Evolutionary conservation across 2,888 invertebrate species (phyloP), one percentile per base, ranked within the genome.

Genomic region (Steinernema hermaphroditum): DNA sequence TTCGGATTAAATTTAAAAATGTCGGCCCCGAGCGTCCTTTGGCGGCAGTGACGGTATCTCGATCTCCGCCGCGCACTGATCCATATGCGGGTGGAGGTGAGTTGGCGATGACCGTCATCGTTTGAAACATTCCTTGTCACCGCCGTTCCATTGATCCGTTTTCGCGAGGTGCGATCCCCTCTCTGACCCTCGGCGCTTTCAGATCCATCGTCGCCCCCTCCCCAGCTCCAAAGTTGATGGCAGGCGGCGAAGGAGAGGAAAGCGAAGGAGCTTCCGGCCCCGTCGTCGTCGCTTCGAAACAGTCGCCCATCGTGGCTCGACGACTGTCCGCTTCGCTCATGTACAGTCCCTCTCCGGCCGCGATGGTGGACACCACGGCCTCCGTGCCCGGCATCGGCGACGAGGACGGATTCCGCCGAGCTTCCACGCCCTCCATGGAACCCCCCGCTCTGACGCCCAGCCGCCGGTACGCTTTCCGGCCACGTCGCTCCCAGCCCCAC

Each of bases 401-500:
- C n/a, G 69, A 44, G n/a, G 68, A 68, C 34, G 69, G 16, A 37
- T 69, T 69, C 69, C 16, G 57, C 27, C 12, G 57, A 4, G 57
- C 57, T 4, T 24, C 57, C 4, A 57, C 57, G 4, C 57, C 69
- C 16, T 37, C 69, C 12, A n/a, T 69, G 69, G 69, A 69, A 16
- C 27, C 43, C 57, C 27, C 43, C 57, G 19, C 71, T 19, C 8
- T 57, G 71, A 29, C 46, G 44, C 14, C 29, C 54, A 44, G 41
- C 9, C 37, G 69, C 8, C 34, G 80, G 68, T 82, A 81, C 70
- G 74, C 78, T 9, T 76, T 81, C 19, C 78, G 82, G 68, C 77
- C 80, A 73, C 76, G 82, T 37, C 76, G 81, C 22, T 77, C 80
- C 29, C 72, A 79, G 34, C 76, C 78, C 54, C 77, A 81, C 57